Percentiles rank a stretch among this genome's conserved stretches.
These are phyloP conservation scores for Ovis aries DNA, from an alignment of 2,113 vertebrate genomes.

Conservation along the genomic window ARS-UI_Ramb_v3.0 NC_056055.1:195503001-195503500, in stretches of 20 bases:
- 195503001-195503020: not conserved
- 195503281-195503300: not conserved
- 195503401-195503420: not conserved
- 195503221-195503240: not conserved
- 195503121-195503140: not conserved
- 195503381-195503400: not conserved
- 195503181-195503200: not conserved
- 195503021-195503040: not conserved
- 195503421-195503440: not conserved
- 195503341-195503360: not conserved
- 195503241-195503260: not conserved
- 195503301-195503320: not conserved
- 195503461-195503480: not conserved
- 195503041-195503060: not conserved
- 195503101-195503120: not conserved
- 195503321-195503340: not conserved
- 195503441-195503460: not conserved
- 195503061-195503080: not conserved
- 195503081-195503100: not conserved
- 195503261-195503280: not conserved
- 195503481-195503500: not conserved
- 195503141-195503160: not conserved
- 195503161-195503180: not conserved
- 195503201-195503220: not conserved
- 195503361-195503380: not conserved